Conservation (phyloP, 2,888 invertebrate species). For the Spicauda simplicius region DNA sequence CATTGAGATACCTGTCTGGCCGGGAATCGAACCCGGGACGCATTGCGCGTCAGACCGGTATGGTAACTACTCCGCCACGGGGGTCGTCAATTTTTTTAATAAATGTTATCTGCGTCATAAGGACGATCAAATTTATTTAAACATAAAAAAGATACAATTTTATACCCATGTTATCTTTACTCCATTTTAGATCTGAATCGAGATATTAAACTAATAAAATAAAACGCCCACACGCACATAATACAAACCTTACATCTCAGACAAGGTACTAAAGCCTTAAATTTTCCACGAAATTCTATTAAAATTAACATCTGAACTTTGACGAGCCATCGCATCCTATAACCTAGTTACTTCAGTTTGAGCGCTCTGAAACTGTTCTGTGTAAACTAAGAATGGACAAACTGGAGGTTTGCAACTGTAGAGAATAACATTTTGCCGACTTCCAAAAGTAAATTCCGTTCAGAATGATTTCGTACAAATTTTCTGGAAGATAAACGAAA, state of each 20-base stretch:
- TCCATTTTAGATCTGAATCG: neutral
- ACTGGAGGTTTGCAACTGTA: slow-evolving; percentile 5
- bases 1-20: no score
- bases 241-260: slow-evolving; percentile 1
- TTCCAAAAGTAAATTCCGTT: slow-evolving; percentile 9
- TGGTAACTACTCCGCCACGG: no score
- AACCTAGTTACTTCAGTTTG: slow-evolving; percentile 40
- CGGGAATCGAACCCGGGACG: no score
- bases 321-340: slow-evolving; percentile 50
- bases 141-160: neutral
- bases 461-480: neutral
- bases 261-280: slow-evolving; percentile 28
- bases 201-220: neutral
- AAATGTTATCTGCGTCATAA: no score
- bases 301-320: slow-evolving; percentile 61
- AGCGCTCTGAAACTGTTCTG: slow-evolving; percentile 31
- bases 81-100: no score
- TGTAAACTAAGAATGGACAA: slow-evolving; percentile 26
- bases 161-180: neutral
- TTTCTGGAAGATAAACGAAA: no score
- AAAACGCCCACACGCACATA: slow-evolving; percentile 5
- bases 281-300: slow-evolving; percentile 56
- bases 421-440: slow-evolving; percentile 16
- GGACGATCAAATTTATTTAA: neutral
- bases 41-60: no score